A percentile compares a stretch with the other conserved stretches of the same genome.
Conservation (phyloP, 1,140 invertebrate species). For the Drosophila chauvacae region DNA sequence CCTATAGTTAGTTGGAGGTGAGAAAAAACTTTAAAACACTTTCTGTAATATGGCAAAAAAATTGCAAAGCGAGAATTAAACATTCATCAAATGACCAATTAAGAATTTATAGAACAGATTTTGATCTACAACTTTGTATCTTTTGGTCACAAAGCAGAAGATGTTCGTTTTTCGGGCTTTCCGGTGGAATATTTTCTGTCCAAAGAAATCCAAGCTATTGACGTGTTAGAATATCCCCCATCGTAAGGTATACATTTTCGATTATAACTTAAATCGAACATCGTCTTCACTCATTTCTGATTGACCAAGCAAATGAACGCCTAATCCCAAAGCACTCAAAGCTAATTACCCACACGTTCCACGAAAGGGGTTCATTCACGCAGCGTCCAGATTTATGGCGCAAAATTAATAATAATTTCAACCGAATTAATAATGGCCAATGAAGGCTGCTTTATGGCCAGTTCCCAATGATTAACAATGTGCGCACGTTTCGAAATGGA, state of each 20-base stretch:
- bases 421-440: constrained; percentile 73
- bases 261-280: not conserved
- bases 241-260: no score
- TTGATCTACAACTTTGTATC: no score
- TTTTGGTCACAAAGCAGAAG: no score
- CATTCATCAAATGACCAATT: no score
- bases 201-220: not conserved
- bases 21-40: no score
- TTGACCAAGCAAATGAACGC: constrained; percentile 31
- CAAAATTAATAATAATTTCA: constrained; percentile 78
- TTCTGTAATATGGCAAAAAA: no score
- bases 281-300: not conserved
- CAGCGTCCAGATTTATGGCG: constrained; percentile 63
- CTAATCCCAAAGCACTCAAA: constrained; percentile 34
- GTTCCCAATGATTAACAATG: constrained; percentile 73
- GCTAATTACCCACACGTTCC: constrained; percentile 74
- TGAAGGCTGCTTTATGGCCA: constrained; percentile 35
- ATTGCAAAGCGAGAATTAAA: no score
- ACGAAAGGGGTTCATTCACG: constrained; percentile 42
- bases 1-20: no score
- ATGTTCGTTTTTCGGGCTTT: no score
- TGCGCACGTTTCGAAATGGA: constrained; percentile 53
- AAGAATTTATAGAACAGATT: no score
- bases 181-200: no score
- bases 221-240: no score